Evolutionary conservation across 2,113 vertebrate genomes (phyloP).

Genomic region (Malurus alboscapulatus): DNA sequence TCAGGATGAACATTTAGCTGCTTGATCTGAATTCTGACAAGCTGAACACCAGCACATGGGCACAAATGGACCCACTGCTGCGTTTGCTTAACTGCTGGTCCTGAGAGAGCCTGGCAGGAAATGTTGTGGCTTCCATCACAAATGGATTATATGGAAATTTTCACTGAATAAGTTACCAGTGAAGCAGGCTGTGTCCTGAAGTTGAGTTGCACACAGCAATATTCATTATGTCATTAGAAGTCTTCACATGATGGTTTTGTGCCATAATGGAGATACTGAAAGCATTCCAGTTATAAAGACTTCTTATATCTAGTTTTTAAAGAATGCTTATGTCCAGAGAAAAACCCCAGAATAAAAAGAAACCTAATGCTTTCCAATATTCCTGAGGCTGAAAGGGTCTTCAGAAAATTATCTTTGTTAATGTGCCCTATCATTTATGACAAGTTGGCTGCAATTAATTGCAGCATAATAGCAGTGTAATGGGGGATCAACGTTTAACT

Average conservation of each 20-base stretch:
- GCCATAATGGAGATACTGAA: background rate
- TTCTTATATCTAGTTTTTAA: background rate
- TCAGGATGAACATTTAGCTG: background rate
- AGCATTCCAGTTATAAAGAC: background rate
- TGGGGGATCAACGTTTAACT: background rate
- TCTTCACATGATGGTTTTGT: background rate
- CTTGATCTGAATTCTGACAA: background rate
- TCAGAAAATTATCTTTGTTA: background rate
- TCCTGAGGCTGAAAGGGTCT: background rate
- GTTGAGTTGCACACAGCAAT: background rate
- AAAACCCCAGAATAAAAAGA: background rate
- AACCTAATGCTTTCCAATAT: background rate
- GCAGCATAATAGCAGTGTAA: background rate
- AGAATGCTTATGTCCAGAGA: background rate
- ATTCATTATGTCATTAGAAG: background rate
- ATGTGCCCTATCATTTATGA: background rate
- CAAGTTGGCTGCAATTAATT: background rate
- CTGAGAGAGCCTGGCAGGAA: background rate
- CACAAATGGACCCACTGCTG: background rate
- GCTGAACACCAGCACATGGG: background rate
- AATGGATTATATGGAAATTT: background rate
- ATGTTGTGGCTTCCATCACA: background rate
- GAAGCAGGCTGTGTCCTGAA: background rate
- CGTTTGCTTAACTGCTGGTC: background rate
- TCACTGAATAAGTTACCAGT: background rate